Base-by-base conservation (phyloP, 92 coral and sea anemone species). In the Zoanthus sociatus region DNA sequence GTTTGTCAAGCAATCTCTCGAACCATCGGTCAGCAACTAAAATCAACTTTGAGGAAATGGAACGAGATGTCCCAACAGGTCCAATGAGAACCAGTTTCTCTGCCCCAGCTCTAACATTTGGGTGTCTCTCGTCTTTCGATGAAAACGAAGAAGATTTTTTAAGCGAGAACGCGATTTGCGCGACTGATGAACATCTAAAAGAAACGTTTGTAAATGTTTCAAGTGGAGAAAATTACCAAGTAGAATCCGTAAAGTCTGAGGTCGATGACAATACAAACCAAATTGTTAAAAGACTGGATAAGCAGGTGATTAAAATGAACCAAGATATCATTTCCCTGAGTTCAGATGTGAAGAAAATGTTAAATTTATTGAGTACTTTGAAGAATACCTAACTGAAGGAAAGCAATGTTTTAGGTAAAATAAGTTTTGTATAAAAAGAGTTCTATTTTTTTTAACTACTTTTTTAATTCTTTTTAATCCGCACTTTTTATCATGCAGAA, bases 151-250 rank as follows among this genome's bases (percentile, higher is more conserved):
- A 81, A 66, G 85, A 81, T 5, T 32, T 4, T 5, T 26, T 66
- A 14, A 67, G 47, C 17, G 76, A 81, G 14, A 81, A 53, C 32
- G 61, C 30, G 20, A 30, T 5, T 42, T 44, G 67, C 9, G 46
- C 71, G 18, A 44, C 46, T 48, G 75, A 81, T 44, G 12, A 50
- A 12, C 89, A 93, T 54, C 56, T 94, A 4, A 93, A 93, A 51
- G 98, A 94, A 51, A 84, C 93, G 61, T 93, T 94, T 63, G 88
- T 91, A 30, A 95, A 93, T 71, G 98, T 94, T 20, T 86, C 75
- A 44, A 93, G 89, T 88, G 90, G 93, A 8, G 89, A 89, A 69
- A 91, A 37, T 2, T 37, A 37, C 2, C 42, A 4, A 37, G 42
- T 4, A 37, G 42, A 37, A 45, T 93, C 94, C 14, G 75, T 86